Evolutionary conservation across 2,888 invertebrate genomes (phyloP).

Genomic region (Deroplatys truncata): DNA sequence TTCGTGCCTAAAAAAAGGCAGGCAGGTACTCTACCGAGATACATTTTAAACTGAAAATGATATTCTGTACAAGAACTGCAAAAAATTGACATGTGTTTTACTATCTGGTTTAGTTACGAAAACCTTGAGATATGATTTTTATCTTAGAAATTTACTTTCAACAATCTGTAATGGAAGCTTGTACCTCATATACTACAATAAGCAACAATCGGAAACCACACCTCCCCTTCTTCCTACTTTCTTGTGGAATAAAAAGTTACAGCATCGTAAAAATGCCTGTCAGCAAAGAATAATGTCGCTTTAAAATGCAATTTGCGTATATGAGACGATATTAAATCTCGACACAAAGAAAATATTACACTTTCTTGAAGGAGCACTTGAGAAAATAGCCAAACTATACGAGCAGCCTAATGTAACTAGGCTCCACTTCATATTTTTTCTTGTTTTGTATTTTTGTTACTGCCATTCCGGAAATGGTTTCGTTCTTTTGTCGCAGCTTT

Average conservation of each 20-base stretch:
- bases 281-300: background rate
- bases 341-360: background rate
- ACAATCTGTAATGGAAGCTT: no score
- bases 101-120: no score
- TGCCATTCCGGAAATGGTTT: background rate
- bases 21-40: no score
- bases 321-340: background rate
- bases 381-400: background rate
- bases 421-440: background rate
- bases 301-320: background rate
- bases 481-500: background rate
- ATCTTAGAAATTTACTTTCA: no score
- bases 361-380: background rate
- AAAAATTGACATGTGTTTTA: no score
- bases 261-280: background rate
- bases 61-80: no score
- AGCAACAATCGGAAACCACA: no score
- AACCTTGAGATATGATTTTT: no score
- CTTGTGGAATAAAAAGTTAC: background rate
- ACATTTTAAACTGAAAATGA: no score
- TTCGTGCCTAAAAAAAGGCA: no score
- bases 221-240: no score
- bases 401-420: background rate
- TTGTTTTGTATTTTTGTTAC: background rate
- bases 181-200: no score